Percentiles rank a stretch among this genome's conserved stretches.
phyloP scores from a whole-genome alignment of 2,113 vertebrate genomes.

The Nannobrachium achirus region DNA sequence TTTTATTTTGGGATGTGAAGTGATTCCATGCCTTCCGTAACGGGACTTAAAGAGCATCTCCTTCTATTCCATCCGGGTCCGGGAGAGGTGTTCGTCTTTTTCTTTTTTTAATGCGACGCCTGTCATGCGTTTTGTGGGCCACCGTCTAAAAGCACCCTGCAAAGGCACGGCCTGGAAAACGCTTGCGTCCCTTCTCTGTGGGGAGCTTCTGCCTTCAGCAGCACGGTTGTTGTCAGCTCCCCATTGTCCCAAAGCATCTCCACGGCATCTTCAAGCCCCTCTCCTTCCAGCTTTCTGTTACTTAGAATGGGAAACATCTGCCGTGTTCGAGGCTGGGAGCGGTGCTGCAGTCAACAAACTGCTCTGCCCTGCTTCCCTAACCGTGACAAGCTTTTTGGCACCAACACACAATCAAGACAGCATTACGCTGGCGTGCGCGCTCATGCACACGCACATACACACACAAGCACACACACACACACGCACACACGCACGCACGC shows the following conservation, averaged over 20 bases:
- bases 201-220: slow-evolving; percentile 49
- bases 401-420: slow-evolving; percentile 29
- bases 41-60: slow-evolving; percentile 54
- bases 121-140: slow-evolving; percentile 50
- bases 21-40: slow-evolving; percentile 59
- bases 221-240: slow-evolving; percentile 35
- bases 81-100: slow-evolving; percentile 13
- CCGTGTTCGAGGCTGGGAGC: slow-evolving; percentile 41
- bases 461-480: background rate
- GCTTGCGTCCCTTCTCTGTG: slow-evolving; percentile 32
- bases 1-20: slow-evolving; percentile 65
- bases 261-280: slow-evolving; percentile 42
- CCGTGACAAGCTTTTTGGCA: slow-evolving; percentile 23
- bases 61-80: slow-evolving; percentile 54
- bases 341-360: slow-evolving; percentile 42
- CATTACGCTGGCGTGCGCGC: background rate
- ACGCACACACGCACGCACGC: background rate
- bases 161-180: slow-evolving; percentile 60
- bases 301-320: slow-evolving; percentile 50
- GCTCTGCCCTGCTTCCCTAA: slow-evolving; percentile 16
- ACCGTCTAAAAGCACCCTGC: slow-evolving; percentile 53
- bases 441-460: background rate
- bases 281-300: slow-evolving; percentile 45
- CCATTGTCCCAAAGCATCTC: slow-evolving; percentile 38
- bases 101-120: slow-evolving; percentile 43